Conservation (phyloP, 2,888 invertebrate genomes). For the Muscina levida region DNA sequence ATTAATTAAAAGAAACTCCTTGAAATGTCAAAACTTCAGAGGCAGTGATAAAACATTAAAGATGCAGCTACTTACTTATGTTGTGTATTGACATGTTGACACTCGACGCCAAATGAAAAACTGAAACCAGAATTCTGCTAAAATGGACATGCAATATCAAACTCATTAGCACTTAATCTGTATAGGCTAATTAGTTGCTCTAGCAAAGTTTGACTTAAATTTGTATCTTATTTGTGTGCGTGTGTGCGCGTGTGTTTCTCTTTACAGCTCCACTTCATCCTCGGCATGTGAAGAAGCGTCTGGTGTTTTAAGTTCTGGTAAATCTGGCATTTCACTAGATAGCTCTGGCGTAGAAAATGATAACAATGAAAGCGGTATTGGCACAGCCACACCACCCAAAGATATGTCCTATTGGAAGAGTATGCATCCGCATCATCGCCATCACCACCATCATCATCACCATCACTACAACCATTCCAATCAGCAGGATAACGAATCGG, state of each 20-base stretch:
- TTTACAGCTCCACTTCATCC: conserved; percentile 78
- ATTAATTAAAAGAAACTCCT: conserved; percentile 60
- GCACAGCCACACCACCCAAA: conserved; percentile 79
- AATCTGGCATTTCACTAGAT: conserved; percentile 79
- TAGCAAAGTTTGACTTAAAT: not conserved
- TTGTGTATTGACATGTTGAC: conserved; percentile 57
- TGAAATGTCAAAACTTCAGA: conserved; percentile 50
- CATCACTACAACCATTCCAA: conserved; percentile 68
- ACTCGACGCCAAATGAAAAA: conserved; percentile 31
- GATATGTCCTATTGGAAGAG: conserved; percentile 78
- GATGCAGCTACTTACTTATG: conserved; percentile 52
- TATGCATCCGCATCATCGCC: conserved; percentile 70
- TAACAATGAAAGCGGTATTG: conserved; percentile 79
- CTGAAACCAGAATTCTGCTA: conserved; percentile 35
- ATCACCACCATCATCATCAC: conserved; percentile 69
- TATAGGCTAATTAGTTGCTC: conserved; percentile 10
- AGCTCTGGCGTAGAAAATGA: conserved; percentile 79
- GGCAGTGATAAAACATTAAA: conserved; percentile 22
- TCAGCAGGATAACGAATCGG: conserved; percentile 75
- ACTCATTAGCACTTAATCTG: conserved; percentile 58
- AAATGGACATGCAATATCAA: conserved; percentile 19
- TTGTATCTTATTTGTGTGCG: conserved; percentile 13
- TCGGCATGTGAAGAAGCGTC: conserved; percentile 79
- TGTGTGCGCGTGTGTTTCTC: conserved; percentile 2
- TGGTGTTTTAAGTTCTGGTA: conserved; percentile 78